Percentiles rank a stretch among this genome's conserved stretches.
These are phyloP conservation scores for Andrena marginata DNA, from an alignment of 2,888 invertebrate species.

Conservation along the genomic window DNA sequence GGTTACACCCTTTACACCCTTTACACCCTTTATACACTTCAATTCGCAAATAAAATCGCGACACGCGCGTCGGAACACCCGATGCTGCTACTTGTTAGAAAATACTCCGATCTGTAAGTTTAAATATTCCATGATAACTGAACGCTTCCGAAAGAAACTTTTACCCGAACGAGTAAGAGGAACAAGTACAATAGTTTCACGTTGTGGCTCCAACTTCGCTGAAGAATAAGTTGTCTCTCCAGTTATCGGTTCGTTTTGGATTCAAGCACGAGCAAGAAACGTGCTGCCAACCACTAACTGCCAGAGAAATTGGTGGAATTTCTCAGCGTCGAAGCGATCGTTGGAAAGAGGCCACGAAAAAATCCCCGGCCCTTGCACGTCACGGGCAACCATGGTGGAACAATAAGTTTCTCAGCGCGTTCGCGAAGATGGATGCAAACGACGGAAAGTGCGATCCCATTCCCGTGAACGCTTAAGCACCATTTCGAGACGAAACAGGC, in stretches of 20 bases:
- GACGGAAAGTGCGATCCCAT: constrained; percentile 55
- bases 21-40: too few species aligned
- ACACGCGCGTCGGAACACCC: too few species aligned
- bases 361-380: constrained; percentile 18
- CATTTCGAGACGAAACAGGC: constrained; percentile 36
- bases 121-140: background rate
- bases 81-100: too few species aligned
- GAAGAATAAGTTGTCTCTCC: constrained; percentile 44
- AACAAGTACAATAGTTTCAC: constrained; percentile 24
- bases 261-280: constrained; percentile 35
- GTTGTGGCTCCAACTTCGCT: constrained; percentile 4
- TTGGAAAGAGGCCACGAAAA: constrained; percentile 33
- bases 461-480: constrained; percentile 34
- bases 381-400: constrained; percentile 16
- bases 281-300: constrained; percentile 43
- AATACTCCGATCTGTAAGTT: too few species aligned
- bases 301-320: constrained; percentile 43
- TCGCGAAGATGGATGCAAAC: constrained; percentile 60
- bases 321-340: constrained; percentile 40
- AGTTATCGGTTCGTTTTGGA: constrained; percentile 43
- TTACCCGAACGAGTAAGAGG: background rate
- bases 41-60: too few species aligned
- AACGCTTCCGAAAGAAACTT: background rate
- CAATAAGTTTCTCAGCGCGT: constrained; percentile 33
- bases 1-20: too few species aligned